Percentiles rank a stretch among this genome's conserved stretches.
Conservation (phyloP, 2,113 vertebrate species). For the Oenanthe oenanthe region DNA sequence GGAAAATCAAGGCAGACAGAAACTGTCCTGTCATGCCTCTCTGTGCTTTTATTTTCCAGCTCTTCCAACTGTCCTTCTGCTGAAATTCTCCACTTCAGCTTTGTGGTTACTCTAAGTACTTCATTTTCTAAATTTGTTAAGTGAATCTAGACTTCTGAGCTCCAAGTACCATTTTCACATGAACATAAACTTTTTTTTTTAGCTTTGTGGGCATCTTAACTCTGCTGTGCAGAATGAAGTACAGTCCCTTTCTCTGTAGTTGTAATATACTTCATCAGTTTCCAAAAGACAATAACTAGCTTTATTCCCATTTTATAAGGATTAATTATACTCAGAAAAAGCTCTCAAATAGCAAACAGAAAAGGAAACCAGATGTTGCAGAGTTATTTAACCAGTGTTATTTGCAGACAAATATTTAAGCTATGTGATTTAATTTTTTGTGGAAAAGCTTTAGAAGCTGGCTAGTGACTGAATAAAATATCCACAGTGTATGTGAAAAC, state of each 20-base stretch:
- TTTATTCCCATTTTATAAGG: slow-evolving; percentile 51
- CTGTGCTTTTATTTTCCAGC: background rate
- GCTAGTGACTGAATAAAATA: background rate
- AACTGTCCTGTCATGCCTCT: background rate
- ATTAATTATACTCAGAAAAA: slow-evolving; percentile 56
- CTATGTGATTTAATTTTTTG: slow-evolving; percentile 14
- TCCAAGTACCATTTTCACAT: background rate
- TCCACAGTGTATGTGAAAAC: background rate
- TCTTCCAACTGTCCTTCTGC: background rate
- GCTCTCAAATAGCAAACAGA: slow-evolving; percentile 39
- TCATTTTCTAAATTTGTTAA: slow-evolving; percentile 8
- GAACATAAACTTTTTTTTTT: background rate
- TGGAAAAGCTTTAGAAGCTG: background rate
- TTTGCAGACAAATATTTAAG: slow-evolving; percentile 51
- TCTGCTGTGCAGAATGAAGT: slow-evolving; percentile 10
- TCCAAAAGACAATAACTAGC: slow-evolving; percentile 57
- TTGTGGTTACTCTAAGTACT: background rate
- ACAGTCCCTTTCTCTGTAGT: slow-evolving; percentile 17
- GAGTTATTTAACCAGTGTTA: slow-evolving; percentile 44
- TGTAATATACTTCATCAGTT: slow-evolving; percentile 50
- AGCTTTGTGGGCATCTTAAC: background rate
- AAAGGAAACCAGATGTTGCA: slow-evolving; percentile 60
- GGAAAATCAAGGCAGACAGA: background rate
- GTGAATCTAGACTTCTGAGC: background rate
- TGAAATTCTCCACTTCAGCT: background rate